Evolutionary conservation across 2,888 invertebrate species (phyloP), one percentile per base, ranked within the genome.

Genomic region (Eupithecia abbreviata): DNA sequence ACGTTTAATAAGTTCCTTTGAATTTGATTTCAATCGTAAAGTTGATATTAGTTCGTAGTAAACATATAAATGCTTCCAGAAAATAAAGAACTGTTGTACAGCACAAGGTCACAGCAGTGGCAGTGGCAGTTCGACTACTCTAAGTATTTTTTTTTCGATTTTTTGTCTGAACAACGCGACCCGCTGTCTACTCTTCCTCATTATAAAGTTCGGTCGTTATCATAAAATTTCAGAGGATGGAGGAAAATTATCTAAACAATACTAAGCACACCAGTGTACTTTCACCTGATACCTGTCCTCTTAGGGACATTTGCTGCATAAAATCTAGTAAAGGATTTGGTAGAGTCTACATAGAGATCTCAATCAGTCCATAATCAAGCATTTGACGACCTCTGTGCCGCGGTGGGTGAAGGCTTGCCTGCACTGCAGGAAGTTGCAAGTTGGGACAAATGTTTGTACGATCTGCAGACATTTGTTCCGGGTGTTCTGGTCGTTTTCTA

Each of bases 1-100:
- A 81, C 66, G 77, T 71, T 58, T 72, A 76, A 74, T 67, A 65
- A 75, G 76, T 81, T 82, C 77, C 71, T 55, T 41, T 76, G 74
- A 81, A 80, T 79, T 65, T 43, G 80, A 82, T 81, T 77, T 66
- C 49, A 72, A 79, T 79, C 79, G 62, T 69, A 65, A 9, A 55
- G 41, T 42, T 66, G 66, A 58, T 58, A 49, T 49, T 66, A 51
- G 67, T 73, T 73, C n/a, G 49, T 41, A 55, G 65, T 67, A 66
- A 67, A 67, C 4, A 72, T 58, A 41, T 12, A 10, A 51, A 49
- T 18, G 69, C 18, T 73, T 67, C 51, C 41, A 66, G 66, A 51
- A 58, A 71, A 4, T 13, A 13, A 13, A 13, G 15, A 66, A 68
- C 30, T 62, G 62, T 30, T 62, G 30, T 30, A 62, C 4, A 62